Evolutionary conservation across 2,113 vertebrate species (phyloP).

Genomic region (Apistogramma diplotaenia): DNA sequence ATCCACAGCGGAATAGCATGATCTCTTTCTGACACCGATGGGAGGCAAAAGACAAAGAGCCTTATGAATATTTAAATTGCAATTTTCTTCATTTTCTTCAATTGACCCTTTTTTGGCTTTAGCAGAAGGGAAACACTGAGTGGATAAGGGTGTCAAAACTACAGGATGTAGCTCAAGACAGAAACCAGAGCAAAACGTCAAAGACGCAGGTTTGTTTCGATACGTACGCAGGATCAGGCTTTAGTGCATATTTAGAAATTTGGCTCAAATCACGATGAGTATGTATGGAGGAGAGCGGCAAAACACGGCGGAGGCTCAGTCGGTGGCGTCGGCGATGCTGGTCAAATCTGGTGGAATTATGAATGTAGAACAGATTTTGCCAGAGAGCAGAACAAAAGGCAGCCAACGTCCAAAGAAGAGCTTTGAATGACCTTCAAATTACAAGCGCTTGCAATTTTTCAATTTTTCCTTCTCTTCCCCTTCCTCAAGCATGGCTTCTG

Average conservation of each 20-base stretch:
- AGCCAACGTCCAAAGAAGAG: not conserved
- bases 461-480: too few relatives aligned
- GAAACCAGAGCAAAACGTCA: slow-evolving; percentile 3
- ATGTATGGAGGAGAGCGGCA: not conserved
- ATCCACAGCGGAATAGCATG: slow-evolving; percentile 67
- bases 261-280: not conserved
- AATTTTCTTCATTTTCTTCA: slow-evolving; percentile 72
- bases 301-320: not conserved
- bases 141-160: slow-evolving; percentile 22
- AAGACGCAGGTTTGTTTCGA: not conserved
- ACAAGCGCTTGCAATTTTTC: too few relatives aligned
- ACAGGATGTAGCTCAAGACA: slow-evolving; percentile 20
- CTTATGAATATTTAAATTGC: slow-evolving; percentile 78
- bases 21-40: slow-evolving; percentile 53
- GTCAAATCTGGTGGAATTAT: not conserved
- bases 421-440: not conserved
- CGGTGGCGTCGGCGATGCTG: not conserved
- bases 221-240: slow-evolving; percentile 16
- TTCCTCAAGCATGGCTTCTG: too few relatives aligned
- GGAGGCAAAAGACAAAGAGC: slow-evolving; percentile 68
- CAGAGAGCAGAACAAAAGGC: too few relatives aligned
- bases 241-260: not conserved
- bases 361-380: not conserved
- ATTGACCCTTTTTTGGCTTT: slow-evolving; percentile 55
- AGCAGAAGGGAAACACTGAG: not conserved